Conservation (phyloP, 2,113 vertebrate genomes). For the Gnathonemus longibarbis region DNA sequence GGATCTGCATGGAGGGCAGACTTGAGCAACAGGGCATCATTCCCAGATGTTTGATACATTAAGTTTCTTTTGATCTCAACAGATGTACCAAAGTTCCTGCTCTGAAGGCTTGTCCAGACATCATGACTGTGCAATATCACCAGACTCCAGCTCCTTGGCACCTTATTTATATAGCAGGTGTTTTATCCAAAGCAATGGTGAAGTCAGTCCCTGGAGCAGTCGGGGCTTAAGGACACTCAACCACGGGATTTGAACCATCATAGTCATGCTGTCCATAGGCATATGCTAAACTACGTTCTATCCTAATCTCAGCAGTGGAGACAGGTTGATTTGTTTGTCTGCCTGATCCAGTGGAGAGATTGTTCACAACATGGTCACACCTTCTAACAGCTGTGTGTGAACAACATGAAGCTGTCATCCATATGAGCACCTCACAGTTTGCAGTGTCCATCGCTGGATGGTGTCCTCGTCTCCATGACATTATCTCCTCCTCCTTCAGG, state of each 20-base stretch:
- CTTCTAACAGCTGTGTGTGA: background rate
- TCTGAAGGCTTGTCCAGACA: background rate
- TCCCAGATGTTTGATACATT: too few species aligned
- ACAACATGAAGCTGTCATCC: background rate
- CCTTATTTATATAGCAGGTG: background rate
- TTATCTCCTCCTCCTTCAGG: constrained; percentile 55
- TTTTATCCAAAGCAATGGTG: background rate
- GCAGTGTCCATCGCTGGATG: background rate
- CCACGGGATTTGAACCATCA: background rate
- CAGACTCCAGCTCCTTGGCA: background rate
- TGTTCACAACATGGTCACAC: background rate
- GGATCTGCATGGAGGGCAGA: background rate
- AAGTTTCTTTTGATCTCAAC: too few species aligned
- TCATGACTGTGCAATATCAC: background rate
- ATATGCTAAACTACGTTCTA: background rate
- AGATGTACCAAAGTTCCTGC: background rate
- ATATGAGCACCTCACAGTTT: background rate
- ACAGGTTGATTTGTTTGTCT: background rate
- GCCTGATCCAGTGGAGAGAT: background rate
- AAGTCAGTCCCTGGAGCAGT: background rate
- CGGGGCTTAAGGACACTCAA: background rate
- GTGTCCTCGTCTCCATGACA: background rate
- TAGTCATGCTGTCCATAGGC: background rate
- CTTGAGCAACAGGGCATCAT: too few species aligned
- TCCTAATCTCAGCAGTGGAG: background rate